Conservation (phyloP, 1,140 invertebrate species). For the Apocrypta bakeri region DNA sequence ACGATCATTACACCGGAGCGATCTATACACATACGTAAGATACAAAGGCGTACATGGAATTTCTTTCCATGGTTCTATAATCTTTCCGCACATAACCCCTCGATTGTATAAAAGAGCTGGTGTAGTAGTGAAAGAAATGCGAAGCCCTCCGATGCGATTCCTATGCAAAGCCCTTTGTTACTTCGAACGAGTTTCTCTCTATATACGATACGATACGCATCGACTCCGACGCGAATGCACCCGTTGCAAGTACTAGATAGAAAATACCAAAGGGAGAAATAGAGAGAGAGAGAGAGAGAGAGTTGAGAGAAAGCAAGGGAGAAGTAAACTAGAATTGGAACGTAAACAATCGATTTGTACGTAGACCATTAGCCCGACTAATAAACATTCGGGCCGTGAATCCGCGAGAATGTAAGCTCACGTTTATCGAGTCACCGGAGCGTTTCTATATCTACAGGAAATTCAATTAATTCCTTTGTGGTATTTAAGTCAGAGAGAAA, state of each 20-base stretch:
- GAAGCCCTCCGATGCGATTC: conserved; percentile 36
- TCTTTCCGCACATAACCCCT: conserved; percentile 35
- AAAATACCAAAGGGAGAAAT: no score
- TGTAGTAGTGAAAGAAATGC: background rate
- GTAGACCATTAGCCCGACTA: conserved; percentile 19
- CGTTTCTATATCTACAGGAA: conserved; percentile 17
- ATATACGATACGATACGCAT: background rate
- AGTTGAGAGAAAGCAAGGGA: background rate
- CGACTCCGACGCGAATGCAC: no score
- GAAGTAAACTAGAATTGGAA: conserved; percentile 25
- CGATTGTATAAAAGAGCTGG: no score
- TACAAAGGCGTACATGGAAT: background rate
- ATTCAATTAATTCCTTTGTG: conserved; percentile 8
- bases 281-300: background rate
- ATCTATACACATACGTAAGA: background rate
- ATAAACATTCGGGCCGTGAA: conserved; percentile 32
- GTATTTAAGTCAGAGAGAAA: background rate
- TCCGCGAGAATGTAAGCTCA: no score
- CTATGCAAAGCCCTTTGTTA: conserved; percentile 34
- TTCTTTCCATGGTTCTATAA: conserved; percentile 30
- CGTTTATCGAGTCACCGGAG: background rate
- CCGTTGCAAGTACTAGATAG: no score
- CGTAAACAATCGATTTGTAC: conserved; percentile 27
- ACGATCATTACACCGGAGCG: background rate
- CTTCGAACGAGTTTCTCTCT: background rate